Base-by-base conservation (phyloP, 1,140 invertebrate species). In the Fopius arisanus region DNA sequence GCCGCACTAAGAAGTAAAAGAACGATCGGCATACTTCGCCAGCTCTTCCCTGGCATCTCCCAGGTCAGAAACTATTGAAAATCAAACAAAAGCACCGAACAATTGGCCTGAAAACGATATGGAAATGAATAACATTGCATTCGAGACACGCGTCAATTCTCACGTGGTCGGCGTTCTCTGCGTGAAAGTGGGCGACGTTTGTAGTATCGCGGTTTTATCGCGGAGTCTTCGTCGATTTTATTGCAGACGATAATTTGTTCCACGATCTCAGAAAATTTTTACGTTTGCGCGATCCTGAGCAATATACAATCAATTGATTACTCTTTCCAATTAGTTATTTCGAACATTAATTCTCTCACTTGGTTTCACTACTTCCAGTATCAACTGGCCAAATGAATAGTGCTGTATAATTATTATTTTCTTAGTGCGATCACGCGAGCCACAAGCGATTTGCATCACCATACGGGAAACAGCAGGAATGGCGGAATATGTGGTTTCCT, bases 41-140 rank as follows among this genome's bases (percentile, higher is more conserved):
- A 93, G 83, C 88, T 93, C 21, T 94, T 94, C 82, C 93, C 93
- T n/a, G 89, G 90, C 31, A 87, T 93, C 72, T 92, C 92, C 72
- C 91, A 94, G 92, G 93, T 94, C 91, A 87, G 83, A 40, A 26
- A 28, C 16, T 4, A 16, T 9, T 12, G 33, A 31, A 65, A 65
- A 14, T 31, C 7, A 33, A 0, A 9, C 62, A 65, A 65, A 12
- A 29, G 62, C 29, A 31, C 26, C n/a, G 9, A 9, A 31, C 12
- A 19, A 65, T 65, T 16, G 10, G 23, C 9, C 6, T 62, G 9
- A 62, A 23, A 21, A 14, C 28, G 28, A 62, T n/a, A 62, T 48
- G 43, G n/a, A 48, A 48, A 48, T 48, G 2, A 65, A 33, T 65
- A 65, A 65, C 2, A 65, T 31, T 3, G n/a, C 28, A 65, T 33